Evolutionary conservation across 2,113 vertebrate genomes (phyloP), one percentile per base, ranked within the genome.

Genomic region (Chauna torquata): DNA sequence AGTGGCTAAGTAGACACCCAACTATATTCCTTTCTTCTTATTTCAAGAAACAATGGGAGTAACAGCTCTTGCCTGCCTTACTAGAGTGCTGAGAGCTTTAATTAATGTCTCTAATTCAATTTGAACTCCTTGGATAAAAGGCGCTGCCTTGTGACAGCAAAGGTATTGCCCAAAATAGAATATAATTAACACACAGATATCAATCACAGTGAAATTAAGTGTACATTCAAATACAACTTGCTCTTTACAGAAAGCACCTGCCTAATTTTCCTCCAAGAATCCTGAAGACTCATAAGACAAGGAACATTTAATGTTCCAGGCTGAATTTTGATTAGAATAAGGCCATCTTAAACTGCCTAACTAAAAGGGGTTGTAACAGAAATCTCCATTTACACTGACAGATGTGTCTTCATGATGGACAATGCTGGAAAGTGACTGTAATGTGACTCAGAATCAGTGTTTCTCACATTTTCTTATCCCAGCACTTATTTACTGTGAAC

Each of bases 161-260:
- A 97, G 84, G 94, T 97, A 96, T 96, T 90, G 93, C 96, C n/a
- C 69, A 96, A 97, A 97, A 97, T 97, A 96, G 94, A 97, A 96
- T 96, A 96, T 97, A 97, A 96, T 96, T 96, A 97, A 97, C 94
- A 91, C 95, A 95, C 58, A 96, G 97, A 92, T 97, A 97, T 96
- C 95, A 95, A 96, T 97, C 95, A 96, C 20, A 52, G 82, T 71
- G 92, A 97, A 97, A 96, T 97, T 90, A 97, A 96, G 93, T 95
- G 89, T 96, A 95, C 91, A 85, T 96, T 97, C 95, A 95, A 97
- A 95, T 94, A 95, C 93, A 97, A 82, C 87, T 95, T 96, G 89
- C 94, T 95, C 89, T 94, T 96, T 90, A 86, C 86, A 91, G 92
- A 80, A 95, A 95, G 92, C 62, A 83, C 94, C 87, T 92, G 91